A percentile compares a stretch with the other conserved stretches of the same genome.
These are phyloP conservation scores for Centropus bengalensis DNA, from an alignment of 2,113 vertebrate genomes.

Conservation along the genomic window DNA sequence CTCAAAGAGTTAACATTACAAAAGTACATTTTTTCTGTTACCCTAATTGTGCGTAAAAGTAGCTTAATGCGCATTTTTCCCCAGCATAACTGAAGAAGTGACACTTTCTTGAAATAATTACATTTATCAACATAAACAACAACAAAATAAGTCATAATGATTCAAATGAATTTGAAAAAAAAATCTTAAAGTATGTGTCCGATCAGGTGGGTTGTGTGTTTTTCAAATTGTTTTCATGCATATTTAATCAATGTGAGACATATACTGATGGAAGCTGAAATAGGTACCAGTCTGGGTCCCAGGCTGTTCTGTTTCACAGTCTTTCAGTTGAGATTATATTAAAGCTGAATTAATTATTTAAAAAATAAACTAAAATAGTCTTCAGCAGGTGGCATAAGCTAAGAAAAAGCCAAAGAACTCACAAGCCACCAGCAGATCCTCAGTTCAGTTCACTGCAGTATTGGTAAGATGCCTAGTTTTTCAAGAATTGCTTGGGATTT, in stretches of 20 bases:
- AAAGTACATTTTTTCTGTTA: background rate
- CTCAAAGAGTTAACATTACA: background rate
- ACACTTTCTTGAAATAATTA: background rate
- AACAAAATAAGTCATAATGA: background rate
- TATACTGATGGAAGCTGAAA: conserved; percentile 4
- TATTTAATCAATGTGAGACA: conserved; percentile 30
- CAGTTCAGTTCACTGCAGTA: background rate
- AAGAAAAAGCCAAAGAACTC: conserved; percentile 21
- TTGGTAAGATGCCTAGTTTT: background rate
- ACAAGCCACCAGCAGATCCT: background rate
- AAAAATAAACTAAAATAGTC: background rate
- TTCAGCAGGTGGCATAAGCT: conserved; percentile 29
- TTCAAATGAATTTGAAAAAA: background rate
- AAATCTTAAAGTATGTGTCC: background rate
- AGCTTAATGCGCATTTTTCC: background rate
- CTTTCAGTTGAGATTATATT: background rate
- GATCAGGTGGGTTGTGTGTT: conserved; percentile 7
- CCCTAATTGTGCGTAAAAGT: background rate
- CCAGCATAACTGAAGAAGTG: background rate
- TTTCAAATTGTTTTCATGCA: conserved; percentile 44
- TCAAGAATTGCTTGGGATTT: background rate
- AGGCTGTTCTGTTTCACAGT: conserved; percentile 20
- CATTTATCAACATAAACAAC: background rate
- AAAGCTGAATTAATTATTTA: background rate
- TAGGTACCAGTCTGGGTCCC: conserved; percentile 14